A percentile compares a stretch with the other conserved stretches of the same genome.
Evolutionary conservation across 2,797 vertebrate genomes (phyloP).

Genomic region (Microcaecilia unicolor): DNA sequence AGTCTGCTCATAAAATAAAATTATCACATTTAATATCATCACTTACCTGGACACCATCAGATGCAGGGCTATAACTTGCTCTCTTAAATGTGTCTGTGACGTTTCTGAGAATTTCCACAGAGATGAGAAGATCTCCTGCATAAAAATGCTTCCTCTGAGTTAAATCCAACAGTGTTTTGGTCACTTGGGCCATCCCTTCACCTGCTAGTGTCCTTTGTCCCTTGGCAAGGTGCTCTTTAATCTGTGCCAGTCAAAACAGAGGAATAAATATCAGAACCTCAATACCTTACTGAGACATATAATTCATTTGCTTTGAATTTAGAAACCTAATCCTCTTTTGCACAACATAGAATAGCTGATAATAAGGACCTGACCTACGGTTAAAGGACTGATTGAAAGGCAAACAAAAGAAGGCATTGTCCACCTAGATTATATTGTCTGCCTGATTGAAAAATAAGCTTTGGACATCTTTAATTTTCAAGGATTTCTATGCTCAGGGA

Average conservation of each 20-base stretch:
- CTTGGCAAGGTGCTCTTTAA: constrained; percentile 95
- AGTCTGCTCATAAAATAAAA: not conserved
- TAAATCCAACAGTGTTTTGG: constrained; percentile 91
- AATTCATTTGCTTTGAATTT: too few species aligned
- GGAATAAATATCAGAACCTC: constrained; percentile 38
- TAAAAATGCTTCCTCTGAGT: constrained; percentile 96
- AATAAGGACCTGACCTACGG: too few species aligned
- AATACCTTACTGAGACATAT: constrained; percentile 6
- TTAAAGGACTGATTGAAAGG: too few species aligned
- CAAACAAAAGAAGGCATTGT: too few species aligned
- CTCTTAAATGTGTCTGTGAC: constrained; percentile 96
- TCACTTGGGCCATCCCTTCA: constrained; percentile 97
- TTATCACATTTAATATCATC: not conserved
- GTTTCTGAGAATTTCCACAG: constrained; percentile 96
- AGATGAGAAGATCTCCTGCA: constrained; percentile 89
- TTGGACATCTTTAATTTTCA: too few species aligned
- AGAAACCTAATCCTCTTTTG: too few species aligned
- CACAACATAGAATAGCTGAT: too few species aligned
- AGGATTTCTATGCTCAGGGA: too few species aligned
- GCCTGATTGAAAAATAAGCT: too few species aligned
- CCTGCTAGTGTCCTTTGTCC: constrained; percentile 88
- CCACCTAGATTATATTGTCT: too few species aligned
- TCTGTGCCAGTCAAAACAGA: constrained; percentile 59
- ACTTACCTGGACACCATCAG: constrained; percentile 93
- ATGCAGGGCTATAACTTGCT: constrained; percentile 92